Conservation (phyloP, 2,113 vertebrate genomes). For the Pyxicephalus adspersus region DNA sequence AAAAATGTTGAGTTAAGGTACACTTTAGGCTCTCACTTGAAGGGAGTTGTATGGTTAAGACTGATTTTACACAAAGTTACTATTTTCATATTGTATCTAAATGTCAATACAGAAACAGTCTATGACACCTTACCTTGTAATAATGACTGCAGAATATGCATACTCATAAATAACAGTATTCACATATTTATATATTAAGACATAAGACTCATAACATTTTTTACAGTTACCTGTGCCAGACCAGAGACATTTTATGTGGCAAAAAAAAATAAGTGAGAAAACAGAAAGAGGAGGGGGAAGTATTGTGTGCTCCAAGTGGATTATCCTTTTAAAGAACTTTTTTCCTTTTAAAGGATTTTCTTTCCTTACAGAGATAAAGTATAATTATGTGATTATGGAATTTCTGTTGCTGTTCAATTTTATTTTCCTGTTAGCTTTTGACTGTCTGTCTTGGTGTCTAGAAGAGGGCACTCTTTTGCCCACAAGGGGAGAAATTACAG, state of each 20-base stretch:
- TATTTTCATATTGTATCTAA: no score
- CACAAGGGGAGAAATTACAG: not conserved
- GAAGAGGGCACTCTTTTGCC: not conserved
- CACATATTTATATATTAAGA: no score
- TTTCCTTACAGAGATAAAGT: slow-evolving; percentile 42
- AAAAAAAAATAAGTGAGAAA: slow-evolving; percentile 27
- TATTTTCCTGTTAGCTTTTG: slow-evolving; percentile 13
- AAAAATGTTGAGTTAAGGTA: no score
- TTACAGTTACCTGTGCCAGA: no score
- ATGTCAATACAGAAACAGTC: no score
- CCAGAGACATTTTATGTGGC: not conserved
- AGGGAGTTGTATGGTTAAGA: no score
- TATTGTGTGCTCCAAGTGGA: slow-evolving; percentile 9
- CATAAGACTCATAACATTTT: no score
- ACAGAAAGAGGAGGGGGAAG: not conserved
- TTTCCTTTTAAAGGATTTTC: slow-evolving; percentile 41
- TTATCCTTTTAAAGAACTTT: slow-evolving; percentile 9
- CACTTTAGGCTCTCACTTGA: no score
- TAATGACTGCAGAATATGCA: no score
- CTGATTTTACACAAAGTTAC: no score
- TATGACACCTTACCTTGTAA: no score
- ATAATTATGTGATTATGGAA: slow-evolving; percentile 30
- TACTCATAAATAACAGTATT: no score
- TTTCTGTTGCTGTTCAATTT: slow-evolving; percentile 4
- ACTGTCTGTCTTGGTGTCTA: slow-evolving; percentile 22